Evolutionary conservation across 2,113 vertebrate genomes (phyloP), one percentile per base, ranked within the genome.

Genomic region (Rhombomys opimus): DNA sequence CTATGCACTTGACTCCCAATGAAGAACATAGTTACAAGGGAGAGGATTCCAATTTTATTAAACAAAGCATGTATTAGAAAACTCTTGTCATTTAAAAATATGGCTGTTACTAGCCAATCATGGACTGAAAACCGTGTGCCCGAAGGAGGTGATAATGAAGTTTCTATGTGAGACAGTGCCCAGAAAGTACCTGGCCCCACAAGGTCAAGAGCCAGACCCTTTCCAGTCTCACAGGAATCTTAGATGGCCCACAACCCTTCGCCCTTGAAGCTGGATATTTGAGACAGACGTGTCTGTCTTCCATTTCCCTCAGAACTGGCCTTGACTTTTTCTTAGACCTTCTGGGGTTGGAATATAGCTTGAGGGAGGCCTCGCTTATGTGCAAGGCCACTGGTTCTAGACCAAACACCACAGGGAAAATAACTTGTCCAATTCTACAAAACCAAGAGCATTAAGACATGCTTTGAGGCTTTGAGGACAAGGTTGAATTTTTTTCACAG

Each of bases 21-120:
- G 32, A 87, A 76, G 82, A 96, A 73, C 85, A 91, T 2, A 35
- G 30, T 85, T 80, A 52, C 46, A 91, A 50, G 30, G 32, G 38
- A 73, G 30, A 73, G 32, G 35, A 63, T 32, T 84, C 25, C 17
- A 65, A 27, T 89, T 96, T 95, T 94, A 97, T 96, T 97, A 68
- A 57, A 88, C 67, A 89, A 92, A 75, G 3, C 67, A 52, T 32
- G n/a, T 38, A 54, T 57, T 91, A 89, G 35, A 86, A 91, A 91
- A 75, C 5, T 41, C 18, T 41, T 59, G 30, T 93, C 59, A 84
- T 87, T 94, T 87, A 70, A 77, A 94, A 77, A 86, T 72, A 80
- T 15, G 61, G 25, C 38, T 85, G 38, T 17, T 4, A 11, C 15
- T 65, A 86, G 27, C 25, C 61, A 86, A 65, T 10, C 61, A 86